These are phyloP conservation scores for Diarsia brunnea DNA, from an alignment of 2,888 invertebrate genomes.

Conservation along the genomic window DNA sequence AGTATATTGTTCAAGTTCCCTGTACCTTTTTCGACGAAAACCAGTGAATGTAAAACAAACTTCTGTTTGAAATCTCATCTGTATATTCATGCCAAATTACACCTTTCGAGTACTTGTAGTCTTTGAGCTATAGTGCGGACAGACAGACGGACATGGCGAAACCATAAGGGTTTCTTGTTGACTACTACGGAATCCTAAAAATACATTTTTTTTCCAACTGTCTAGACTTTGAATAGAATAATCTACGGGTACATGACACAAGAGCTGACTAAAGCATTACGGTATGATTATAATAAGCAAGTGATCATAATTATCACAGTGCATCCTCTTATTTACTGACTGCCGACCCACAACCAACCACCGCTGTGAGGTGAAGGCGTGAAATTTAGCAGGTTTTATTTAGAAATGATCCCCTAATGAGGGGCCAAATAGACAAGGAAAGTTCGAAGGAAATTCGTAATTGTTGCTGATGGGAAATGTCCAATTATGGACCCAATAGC, in stretches of 20 bases:
- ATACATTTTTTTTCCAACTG: background rate
- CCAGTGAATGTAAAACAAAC: background rate
- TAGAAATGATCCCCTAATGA: background rate
- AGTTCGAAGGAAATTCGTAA: background rate
- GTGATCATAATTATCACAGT: conserved; percentile 14
- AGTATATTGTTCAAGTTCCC: too few relatives aligned
- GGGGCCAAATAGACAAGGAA: too few relatives aligned
- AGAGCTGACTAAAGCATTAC: conserved; percentile 38
- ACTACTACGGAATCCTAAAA: background rate
- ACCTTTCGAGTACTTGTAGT: too few relatives aligned
- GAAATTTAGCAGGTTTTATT: background rate
- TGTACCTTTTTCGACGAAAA: background rate
- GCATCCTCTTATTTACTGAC: background rate
- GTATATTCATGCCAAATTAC: too few relatives aligned
- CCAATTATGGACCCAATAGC: background rate
- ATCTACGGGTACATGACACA: background rate
- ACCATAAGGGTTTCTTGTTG: too few relatives aligned
- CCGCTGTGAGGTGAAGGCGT: background rate
- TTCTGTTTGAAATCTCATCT: background rate
- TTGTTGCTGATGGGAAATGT: background rate
- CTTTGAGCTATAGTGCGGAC: too few relatives aligned
- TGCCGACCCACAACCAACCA: too few relatives aligned
- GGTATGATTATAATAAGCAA: conserved; percentile 16
- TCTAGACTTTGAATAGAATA: conserved; percentile 2
- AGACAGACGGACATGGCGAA: too few relatives aligned